Percentiles rank a stretch among this genome's conserved stretches.
Evolutionary conservation across 2,888 invertebrate species (phyloP).

Genomic region (Habroteleia sp.): DNA sequence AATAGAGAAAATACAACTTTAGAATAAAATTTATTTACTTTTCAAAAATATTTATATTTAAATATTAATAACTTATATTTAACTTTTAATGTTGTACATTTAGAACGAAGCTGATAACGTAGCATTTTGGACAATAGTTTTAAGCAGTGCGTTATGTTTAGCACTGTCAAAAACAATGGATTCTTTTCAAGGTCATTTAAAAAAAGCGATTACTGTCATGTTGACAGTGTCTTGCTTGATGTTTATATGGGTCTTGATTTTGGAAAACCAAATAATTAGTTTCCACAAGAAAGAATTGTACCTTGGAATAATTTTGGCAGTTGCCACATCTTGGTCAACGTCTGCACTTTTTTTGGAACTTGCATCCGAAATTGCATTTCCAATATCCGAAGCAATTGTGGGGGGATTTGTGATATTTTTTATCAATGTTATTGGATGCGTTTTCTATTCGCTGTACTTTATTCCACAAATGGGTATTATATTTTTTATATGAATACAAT

Average conservation of each 20-base stretch:
- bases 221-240: conserved; percentile 68
- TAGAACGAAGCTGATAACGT: conserved; percentile 72
- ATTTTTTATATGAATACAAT: conserved; percentile 2
- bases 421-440: conserved; percentile 66
- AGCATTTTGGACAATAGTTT: conserved; percentile 75
- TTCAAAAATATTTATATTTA: no score
- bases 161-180: conserved; percentile 71
- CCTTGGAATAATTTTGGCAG: conserved; percentile 70
- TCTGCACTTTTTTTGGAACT: conserved; percentile 74
- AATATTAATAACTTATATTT: conserved; percentile 5
- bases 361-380: conserved; percentile 74
- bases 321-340: conserved; percentile 73
- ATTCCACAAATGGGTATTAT: conserved; percentile 67
- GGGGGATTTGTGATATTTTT: conserved; percentile 75
- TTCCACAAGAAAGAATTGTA: conserved; percentile 70
- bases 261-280: conserved; percentile 66
- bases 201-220: conserved; percentile 66
- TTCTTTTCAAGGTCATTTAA: conserved; percentile 71
- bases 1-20: no score
- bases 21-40: no score
- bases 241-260: conserved; percentile 72
- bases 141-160: conserved; percentile 69
- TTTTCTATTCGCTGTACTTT: conserved; percentile 67
- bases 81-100: background rate
- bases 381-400: conserved; percentile 74